Conservation (phyloP, 2,888 invertebrate species). For the Heliconius erato region DNA sequence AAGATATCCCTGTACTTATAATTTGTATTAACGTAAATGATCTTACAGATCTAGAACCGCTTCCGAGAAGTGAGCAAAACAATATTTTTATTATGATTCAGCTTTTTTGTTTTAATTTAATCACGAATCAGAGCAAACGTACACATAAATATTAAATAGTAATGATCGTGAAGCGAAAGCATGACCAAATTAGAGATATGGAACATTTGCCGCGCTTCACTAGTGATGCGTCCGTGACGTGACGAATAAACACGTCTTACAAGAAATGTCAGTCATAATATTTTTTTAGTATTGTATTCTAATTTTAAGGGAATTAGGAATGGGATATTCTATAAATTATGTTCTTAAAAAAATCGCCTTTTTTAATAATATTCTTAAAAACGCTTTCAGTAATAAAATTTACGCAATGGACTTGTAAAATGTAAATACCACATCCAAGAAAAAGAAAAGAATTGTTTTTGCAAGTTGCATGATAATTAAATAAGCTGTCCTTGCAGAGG, state of each 20-base stretch:
- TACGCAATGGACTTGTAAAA: neutral
- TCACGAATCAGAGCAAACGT: constrained; percentile 51
- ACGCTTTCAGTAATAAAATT: too few relatives aligned
- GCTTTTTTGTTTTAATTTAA: constrained; percentile 46
- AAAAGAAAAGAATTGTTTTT: constrained; percentile 8
- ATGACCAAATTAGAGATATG: constrained; percentile 66
- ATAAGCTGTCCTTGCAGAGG: constrained; percentile 32
- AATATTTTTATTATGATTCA: constrained; percentile 31
- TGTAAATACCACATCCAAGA: neutral
- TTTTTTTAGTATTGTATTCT: neutral
- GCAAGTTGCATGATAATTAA: constrained; percentile 13
- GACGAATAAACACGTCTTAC: constrained; percentile 11
- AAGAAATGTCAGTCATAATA: constrained; percentile 13
- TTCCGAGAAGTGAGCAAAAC: constrained; percentile 34
- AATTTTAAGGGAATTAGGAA: neutral
- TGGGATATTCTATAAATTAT: neutral
- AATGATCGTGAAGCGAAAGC: constrained; percentile 66
- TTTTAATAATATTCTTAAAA: too few relatives aligned
- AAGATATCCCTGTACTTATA: neutral
- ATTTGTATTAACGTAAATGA: neutral
- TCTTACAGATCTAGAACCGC: neutral
- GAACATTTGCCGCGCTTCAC: constrained; percentile 68
- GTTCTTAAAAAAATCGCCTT: neutral
- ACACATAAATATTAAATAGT: constrained; percentile 44
- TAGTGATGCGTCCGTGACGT: constrained; percentile 55